Evolutionary conservation across 2,888 invertebrate genomes (phyloP).

Genomic region (Melipona beecheii): DNA sequence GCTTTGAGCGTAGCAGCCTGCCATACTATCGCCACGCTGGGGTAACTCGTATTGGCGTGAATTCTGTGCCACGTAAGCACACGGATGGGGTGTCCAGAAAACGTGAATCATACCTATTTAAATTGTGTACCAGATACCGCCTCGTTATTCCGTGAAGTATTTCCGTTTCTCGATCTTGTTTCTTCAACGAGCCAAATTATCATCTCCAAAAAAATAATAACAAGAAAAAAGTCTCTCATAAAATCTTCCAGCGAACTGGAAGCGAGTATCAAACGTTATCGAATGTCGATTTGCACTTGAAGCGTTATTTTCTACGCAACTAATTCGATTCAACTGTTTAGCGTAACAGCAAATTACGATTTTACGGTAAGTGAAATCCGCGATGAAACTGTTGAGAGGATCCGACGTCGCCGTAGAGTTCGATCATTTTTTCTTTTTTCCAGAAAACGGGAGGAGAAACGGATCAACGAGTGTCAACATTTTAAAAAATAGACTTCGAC

Average conservation of each 20-base stretch:
- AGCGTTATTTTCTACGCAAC: neutral
- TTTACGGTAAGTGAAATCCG: neutral
- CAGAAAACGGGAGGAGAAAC: neutral
- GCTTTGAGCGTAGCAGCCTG: conserved; percentile 75
- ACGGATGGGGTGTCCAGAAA: conserved; percentile 66
- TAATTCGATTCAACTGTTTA: neutral
- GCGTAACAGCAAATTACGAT: neutral
- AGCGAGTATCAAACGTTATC: conserved; percentile 18
- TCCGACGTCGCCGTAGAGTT: neutral
- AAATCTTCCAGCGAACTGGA: conserved; percentile 8
- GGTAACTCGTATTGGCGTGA: conserved; percentile 75
- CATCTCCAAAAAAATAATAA: neutral
- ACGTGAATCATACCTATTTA: conserved; percentile 56
- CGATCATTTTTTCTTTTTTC: neutral
- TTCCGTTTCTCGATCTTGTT: neutral
- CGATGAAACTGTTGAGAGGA: neutral
- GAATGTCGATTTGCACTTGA: neutral
- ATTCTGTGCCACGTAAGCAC: conserved; percentile 77
- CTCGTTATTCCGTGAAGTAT: conserved; percentile 4
- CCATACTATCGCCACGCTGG: conserved; percentile 74
- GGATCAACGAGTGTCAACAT: conserved; percentile 62
- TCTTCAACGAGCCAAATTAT: neutral
- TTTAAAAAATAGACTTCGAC: conserved; percentile 50
- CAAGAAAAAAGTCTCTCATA: neutral
- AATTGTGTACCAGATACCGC: conserved; percentile 28